Evolutionary conservation across 2,113 vertebrate genomes (phyloP).

Genomic region (Speoplatyrhinus poulsoni): DNA sequence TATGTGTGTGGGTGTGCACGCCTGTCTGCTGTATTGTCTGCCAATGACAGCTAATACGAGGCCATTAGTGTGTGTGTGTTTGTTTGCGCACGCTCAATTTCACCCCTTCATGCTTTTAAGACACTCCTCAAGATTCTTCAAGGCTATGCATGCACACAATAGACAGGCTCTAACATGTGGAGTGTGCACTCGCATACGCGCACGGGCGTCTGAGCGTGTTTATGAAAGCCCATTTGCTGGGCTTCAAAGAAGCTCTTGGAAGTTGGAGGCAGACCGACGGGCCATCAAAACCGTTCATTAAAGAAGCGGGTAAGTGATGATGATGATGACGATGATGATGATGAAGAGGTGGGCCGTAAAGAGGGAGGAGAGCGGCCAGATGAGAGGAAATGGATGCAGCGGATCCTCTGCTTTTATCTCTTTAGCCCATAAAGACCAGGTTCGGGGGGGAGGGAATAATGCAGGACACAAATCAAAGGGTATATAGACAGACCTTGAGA

Average conservation of each 20-base stretch:
- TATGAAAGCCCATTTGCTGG: conserved; percentile 60
- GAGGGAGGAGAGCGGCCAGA: conserved; percentile 49
- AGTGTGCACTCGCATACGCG: conserved; percentile 12
- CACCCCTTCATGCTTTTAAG: conserved; percentile 79
- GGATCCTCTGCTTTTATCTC: conserved; percentile 64
- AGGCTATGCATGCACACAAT: conserved; percentile 74
- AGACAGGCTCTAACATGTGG: conserved; percentile 50
- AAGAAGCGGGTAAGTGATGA: conserved; percentile 83
- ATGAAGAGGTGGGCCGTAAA: conserved; percentile 15
- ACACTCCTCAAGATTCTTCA: conserved; percentile 74
- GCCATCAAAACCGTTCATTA: conserved; percentile 76
- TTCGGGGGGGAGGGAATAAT: background rate
- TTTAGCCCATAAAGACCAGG: conserved; percentile 39
- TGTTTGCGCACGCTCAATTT: conserved; percentile 51
- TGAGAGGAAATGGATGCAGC: conserved; percentile 45
- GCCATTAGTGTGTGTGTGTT: conserved; percentile 65
- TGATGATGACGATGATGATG: conserved; percentile 76
- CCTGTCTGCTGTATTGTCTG: conserved; percentile 5
- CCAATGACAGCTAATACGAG: conserved; percentile 57
- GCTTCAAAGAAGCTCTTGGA: conserved; percentile 78
- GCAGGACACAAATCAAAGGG: background rate
- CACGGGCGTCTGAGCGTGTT: conserved; percentile 39
- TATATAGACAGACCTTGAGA: too few species aligned
- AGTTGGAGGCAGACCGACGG: conserved; percentile 77
- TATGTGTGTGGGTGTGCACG: background rate